Evolutionary conservation across 1,140 invertebrate genomes (phyloP).

Genomic region (Oncopodura yosiiana): DNA sequence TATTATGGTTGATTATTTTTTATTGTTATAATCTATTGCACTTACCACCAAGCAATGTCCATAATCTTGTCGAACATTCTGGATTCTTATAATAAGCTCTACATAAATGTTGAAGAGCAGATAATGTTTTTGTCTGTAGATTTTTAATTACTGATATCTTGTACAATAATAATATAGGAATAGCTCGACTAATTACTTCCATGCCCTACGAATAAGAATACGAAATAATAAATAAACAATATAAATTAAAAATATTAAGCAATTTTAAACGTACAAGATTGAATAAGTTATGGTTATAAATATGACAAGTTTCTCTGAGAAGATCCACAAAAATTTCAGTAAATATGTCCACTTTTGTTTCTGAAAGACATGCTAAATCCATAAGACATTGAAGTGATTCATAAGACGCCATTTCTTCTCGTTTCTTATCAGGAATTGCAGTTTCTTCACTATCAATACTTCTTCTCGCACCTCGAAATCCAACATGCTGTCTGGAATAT

Average conservation of each 20-base stretch:
- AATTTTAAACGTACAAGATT: constrained; percentile 13
- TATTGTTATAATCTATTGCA: neutral
- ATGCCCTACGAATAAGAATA: neutral
- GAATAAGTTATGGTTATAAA: constrained; percentile 13
- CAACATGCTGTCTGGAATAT: too few species aligned
- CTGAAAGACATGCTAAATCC: constrained; percentile 19
- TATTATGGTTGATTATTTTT: neutral
- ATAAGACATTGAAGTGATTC: constrained; percentile 16
- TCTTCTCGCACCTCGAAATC: neutral
- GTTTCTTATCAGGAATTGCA: constrained; percentile 3
- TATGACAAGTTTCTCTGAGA: neutral
- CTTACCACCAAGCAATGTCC: constrained; percentile 28
- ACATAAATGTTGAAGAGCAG: constrained; percentile 26
- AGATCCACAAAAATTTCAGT: constrained; percentile 1
- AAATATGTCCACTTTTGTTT: constrained; percentile 10
- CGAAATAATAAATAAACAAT: neutral
- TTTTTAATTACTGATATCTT: neutral
- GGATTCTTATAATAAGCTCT: constrained; percentile 11
- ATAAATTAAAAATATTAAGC: neutral
- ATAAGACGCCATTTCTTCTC: constrained; percentile 8
- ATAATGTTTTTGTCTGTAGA: too few species aligned
- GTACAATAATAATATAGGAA: neutral
- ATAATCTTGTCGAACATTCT: constrained; percentile 13
- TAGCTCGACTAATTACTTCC: constrained; percentile 2
- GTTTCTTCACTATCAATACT: neutral